phyloP scores from a whole-genome alignment of 2,113 vertebrate species.

The Clinocottus analis region DNA sequence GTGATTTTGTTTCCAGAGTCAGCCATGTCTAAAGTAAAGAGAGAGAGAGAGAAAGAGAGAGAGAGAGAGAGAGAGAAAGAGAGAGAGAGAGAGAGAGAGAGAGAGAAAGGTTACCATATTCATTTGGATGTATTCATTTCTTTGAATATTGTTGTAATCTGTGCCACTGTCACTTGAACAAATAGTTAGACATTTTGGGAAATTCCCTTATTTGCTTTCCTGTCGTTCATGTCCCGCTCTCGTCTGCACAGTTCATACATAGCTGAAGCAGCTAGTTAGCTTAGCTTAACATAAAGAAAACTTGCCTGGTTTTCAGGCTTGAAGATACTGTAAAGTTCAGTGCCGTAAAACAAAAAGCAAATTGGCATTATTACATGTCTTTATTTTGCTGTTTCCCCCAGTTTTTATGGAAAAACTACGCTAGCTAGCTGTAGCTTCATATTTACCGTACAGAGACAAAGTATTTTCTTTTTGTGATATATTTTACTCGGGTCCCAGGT shows the following conservation, averaged over 20 bases:
- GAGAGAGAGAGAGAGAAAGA: background rate
- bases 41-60: slow-evolving; percentile 9
- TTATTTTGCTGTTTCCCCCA: background rate
- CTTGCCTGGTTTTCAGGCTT: background rate
- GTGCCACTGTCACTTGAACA: background rate
- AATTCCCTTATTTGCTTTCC: background rate
- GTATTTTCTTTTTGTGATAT: background rate
- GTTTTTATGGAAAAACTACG: background rate
- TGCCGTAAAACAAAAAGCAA: background rate
- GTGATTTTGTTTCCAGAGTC: accelerated
- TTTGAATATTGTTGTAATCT: background rate
- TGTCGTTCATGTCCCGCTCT: background rate
- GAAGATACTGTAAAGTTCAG: background rate
- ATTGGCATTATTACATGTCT: background rate
- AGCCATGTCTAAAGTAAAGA: slow-evolving; percentile 53
- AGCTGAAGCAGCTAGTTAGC: background rate
- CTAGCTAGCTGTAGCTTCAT: background rate
- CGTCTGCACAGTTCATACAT: background rate
- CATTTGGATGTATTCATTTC: background rate
- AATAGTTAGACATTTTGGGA: background rate
- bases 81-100: slow-evolving; percentile 3
- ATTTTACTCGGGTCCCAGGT: background rate
- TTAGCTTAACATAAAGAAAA: background rate
- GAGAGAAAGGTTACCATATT: background rate
- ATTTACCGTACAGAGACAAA: background rate